Conservation (phyloP, 2,888 invertebrate species). For the Alitta virens region DNA sequence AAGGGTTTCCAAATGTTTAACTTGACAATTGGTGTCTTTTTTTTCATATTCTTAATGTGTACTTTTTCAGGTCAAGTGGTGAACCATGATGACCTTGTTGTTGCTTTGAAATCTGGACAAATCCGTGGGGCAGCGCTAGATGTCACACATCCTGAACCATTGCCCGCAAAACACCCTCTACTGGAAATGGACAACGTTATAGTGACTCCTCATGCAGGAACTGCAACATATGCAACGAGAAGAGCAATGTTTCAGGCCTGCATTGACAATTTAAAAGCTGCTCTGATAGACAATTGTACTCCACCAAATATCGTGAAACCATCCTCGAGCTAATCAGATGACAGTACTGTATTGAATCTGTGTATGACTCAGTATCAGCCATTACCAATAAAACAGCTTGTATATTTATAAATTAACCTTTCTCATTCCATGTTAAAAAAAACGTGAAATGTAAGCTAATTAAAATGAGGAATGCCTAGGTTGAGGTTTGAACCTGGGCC, state of each 20-base stretch:
- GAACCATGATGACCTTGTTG: slow-evolving; percentile 30
- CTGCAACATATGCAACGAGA: background rate
- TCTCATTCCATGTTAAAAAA: too few species aligned
- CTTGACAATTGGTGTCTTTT: too few species aligned
- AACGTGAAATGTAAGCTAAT: too few species aligned
- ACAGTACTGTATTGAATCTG: too few species aligned
- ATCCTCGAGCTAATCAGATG: too few species aligned
- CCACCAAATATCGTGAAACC: slow-evolving; percentile 8
- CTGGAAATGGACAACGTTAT: slow-evolving; percentile 26
- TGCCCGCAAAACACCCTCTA: slow-evolving; percentile 28
- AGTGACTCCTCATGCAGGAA: slow-evolving; percentile 29
- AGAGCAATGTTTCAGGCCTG: background rate
- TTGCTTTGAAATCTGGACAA: slow-evolving; percentile 22
- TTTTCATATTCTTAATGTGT: too few species aligned
- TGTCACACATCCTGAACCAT: slow-evolving; percentile 34
- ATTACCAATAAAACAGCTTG: too few species aligned
- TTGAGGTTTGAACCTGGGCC: too few species aligned
- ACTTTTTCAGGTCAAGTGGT: slow-evolving; percentile 25
- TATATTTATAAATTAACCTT: too few species aligned
- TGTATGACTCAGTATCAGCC: too few species aligned
- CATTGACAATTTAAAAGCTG: slow-evolving; percentile 11
- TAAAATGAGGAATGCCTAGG: too few species aligned
- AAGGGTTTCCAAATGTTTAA: too few species aligned
- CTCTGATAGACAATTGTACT: background rate
- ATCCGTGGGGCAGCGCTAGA: slow-evolving; percentile 32